phyloP scores from a whole-genome alignment of 2,113 vertebrate genomes.

The Scomber scombrus region DNA sequence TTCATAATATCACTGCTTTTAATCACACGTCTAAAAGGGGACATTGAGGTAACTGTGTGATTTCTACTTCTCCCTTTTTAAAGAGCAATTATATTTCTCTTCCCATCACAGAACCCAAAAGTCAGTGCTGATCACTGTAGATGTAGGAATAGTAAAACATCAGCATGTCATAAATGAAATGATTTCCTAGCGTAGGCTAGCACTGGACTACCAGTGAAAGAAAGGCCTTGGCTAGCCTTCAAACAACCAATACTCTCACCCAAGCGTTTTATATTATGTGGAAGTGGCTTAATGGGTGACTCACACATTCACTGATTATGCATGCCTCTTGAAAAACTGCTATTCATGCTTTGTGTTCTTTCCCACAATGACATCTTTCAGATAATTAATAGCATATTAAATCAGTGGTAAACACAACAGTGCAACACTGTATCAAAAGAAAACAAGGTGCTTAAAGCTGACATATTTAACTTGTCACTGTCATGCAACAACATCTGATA shows the following conservation, averaged over 20 bases:
- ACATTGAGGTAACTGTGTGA: neutral
- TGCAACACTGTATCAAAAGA: conserved; percentile 5
- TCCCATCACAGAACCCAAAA: neutral
- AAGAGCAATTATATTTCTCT: neutral
- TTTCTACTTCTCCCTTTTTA: too few relatives aligned
- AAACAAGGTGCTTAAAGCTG: neutral
- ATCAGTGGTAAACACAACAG: too few relatives aligned
- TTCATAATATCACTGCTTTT: too few relatives aligned
- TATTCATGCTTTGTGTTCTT: neutral
- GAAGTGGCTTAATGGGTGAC: neutral
- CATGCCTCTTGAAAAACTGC: neutral
- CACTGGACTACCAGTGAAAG: neutral
- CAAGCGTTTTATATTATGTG: neutral
- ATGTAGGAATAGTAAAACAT: neutral
- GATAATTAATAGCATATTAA: neutral
- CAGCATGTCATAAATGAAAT: neutral
- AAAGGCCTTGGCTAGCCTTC: too few relatives aligned
- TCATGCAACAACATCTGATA: neutral
- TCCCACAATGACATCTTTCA: neutral
- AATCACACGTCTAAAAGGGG: neutral
- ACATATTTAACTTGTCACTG: neutral
- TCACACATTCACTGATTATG: neutral
- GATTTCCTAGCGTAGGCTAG: neutral
- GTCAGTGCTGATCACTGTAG: neutral
- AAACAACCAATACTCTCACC: neutral